Evolutionary conservation across 2,113 vertebrate species (phyloP).

Genomic region (Balaeniceps rex): DNA sequence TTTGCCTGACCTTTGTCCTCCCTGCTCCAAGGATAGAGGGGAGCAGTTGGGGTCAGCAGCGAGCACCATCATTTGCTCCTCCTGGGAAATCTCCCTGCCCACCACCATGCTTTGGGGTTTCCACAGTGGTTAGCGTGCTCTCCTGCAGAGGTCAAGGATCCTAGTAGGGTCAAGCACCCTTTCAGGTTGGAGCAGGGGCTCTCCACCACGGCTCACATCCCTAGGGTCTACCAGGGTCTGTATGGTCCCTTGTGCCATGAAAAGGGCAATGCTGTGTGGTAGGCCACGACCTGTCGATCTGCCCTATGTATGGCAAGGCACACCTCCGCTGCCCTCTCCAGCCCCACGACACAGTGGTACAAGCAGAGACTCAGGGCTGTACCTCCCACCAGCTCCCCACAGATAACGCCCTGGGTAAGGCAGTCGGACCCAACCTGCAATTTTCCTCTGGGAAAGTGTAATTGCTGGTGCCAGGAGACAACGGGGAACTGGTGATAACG

Average conservation of each 20-base stretch:
- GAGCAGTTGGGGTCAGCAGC: not conserved
- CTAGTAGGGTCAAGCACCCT: not conserved
- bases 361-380: not conserved
- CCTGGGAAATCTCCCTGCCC: not conserved
- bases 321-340: not conserved
- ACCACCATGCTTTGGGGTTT: not conserved
- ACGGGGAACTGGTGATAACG: not conserved
- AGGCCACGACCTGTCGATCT: fast-evolving
- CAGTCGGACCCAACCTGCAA: not conserved
- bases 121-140: not conserved
- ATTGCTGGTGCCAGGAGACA: not conserved
- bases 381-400: not conserved
- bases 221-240: not conserved
- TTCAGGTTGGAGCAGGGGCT: not conserved
- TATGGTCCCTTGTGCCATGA: not conserved
- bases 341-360: not conserved
- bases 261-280: not conserved
- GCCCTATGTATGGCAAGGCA: not conserved
- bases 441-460: not conserved
- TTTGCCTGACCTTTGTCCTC: not conserved
- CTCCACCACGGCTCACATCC: not conserved
- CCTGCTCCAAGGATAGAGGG: not conserved
- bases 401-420: not conserved
- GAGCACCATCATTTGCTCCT: not conserved
- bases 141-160: not conserved